Evolutionary conservation across 1,140 invertebrate species (phyloP).

Genomic region (Lethocerus indicus): DNA sequence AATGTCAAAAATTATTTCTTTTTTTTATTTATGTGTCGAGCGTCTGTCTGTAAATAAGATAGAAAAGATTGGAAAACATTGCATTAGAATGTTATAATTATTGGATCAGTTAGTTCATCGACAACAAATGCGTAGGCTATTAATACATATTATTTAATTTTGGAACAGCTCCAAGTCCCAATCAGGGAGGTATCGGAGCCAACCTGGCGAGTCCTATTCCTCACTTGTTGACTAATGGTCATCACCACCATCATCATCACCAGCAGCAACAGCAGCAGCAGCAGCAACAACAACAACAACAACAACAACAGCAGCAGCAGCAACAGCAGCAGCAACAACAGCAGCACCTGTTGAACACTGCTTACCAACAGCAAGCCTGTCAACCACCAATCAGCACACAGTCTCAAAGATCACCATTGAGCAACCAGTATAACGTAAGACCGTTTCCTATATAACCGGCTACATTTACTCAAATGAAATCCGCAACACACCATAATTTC

Average conservation of each 20-base stretch:
- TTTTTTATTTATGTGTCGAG: no score
- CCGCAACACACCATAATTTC: no score
- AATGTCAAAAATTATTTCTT: no score
- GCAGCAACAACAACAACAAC: constrained; percentile 14
- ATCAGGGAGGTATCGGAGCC: constrained; percentile 1
- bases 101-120: no score
- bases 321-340: constrained; percentile 17
- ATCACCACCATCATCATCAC: constrained; percentile 16
- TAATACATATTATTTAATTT: not conserved
- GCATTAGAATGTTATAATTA: no score
- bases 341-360: constrained; percentile 16
- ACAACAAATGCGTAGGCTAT: not conserved
- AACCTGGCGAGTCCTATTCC: constrained; percentile 21
- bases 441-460: no score
- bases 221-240: constrained; percentile 38
- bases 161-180: constrained; percentile 5
- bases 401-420: constrained; percentile 10
- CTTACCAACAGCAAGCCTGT: not conserved
- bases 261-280: constrained; percentile 18
- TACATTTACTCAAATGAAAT: no score
- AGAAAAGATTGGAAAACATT: no score
- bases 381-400: constrained; percentile 23
- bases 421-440: constrained; percentile 10
- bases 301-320: constrained; percentile 12
- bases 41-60: no score